Evolutionary conservation across 1,140 invertebrate species (phyloP), one percentile per base, ranked within the genome.

Genomic region (Pachyrhynchus sulphureomaculatus): DNA sequence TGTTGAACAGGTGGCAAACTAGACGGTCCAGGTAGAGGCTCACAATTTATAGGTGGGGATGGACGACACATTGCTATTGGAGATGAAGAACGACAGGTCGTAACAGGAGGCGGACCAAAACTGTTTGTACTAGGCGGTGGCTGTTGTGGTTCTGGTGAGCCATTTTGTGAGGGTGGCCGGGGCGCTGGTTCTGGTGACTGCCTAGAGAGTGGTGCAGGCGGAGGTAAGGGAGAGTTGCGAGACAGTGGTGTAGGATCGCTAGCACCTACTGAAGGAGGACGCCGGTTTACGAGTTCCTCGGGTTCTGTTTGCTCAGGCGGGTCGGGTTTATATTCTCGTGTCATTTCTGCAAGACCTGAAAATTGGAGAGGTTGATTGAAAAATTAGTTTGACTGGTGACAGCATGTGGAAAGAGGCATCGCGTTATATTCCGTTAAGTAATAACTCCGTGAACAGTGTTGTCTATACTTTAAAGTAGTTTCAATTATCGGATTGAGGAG

Each of bases 341-440:
- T 92, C 89, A 92, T 93, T 80, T 95, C 92, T 76, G 92, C 91
- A 71, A 96, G 81, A 72, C 93, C 92, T 67, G 45, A 0, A 53
- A 48, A 39, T 20, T 26, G 39, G 21, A 12, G 12, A 39, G 4
- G 13, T 47, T 18, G 20, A 18, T 26, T 17, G 4, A 12, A 47
- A 39, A 39, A 39, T 17, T 9, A 5, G 5, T 9, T 39, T 39
- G 4, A 32, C n/a, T n/a, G n/a, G n/a, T n/a, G n/a, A n/a, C n/a
- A n/a, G n/a, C n/a, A n/a, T n/a, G n/a, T n/a, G n/a, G n/a, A n/a
- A n/a, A n/a, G n/a, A n/a, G n/a, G n/a, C n/a, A n/a, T n/a, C n/a
- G n/a, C n/a, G n/a, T n/a, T n/a, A n/a, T n/a, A n/a, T n/a, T n/a
- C n/a, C n/a, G n/a, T n/a, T n/a, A n/a, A n/a, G n/a, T n/a, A n/a